Evolutionary conservation across 2,888 invertebrate genomes (phyloP).

Genomic region (Acanthosepion esculentum): DNA sequence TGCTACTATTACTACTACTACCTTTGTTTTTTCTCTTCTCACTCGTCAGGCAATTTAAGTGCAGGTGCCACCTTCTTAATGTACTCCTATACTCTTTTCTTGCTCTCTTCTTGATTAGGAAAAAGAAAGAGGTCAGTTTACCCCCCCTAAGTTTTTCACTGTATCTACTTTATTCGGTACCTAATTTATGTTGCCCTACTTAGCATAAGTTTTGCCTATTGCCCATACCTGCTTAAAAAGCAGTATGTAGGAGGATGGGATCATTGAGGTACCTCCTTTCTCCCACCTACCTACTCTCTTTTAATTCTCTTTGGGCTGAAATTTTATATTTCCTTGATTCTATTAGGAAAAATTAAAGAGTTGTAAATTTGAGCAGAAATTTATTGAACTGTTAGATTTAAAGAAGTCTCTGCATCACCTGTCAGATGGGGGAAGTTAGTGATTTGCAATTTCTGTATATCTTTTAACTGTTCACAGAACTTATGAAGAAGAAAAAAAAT

Average conservation of each 20-base stretch:
- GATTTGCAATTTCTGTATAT: too few species aligned
- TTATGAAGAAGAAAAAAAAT: too few species aligned
- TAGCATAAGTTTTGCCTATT: not conserved
- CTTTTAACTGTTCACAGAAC: too few species aligned
- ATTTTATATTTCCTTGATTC: too few species aligned
- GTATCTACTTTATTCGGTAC: not conserved
- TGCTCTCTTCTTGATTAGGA: not conserved
- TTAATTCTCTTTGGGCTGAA: too few species aligned
- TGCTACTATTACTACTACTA: not conserved
- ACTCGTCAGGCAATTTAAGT: not conserved
- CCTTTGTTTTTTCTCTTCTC: not conserved
- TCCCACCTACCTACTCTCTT: too few species aligned
- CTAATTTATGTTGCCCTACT: not conserved
- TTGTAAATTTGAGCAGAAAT: too few species aligned
- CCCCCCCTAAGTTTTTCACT: not conserved
- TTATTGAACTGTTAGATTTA: too few species aligned
- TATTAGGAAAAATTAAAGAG: too few species aligned
- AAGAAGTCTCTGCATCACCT: too few species aligned
- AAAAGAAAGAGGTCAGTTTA: not conserved
- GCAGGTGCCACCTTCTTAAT: not conserved
- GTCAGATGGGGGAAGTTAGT: too few species aligned
- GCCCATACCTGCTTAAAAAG: not conserved
- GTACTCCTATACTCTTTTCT: not conserved
- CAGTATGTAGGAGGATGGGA: not conserved
- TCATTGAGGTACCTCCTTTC: not conserved